A percentile compares a stretch with the other conserved stretches of the same genome.
Conservation (phyloP, 2,113 vertebrate genomes). For the Archocentrus centrarchus region DNA sequence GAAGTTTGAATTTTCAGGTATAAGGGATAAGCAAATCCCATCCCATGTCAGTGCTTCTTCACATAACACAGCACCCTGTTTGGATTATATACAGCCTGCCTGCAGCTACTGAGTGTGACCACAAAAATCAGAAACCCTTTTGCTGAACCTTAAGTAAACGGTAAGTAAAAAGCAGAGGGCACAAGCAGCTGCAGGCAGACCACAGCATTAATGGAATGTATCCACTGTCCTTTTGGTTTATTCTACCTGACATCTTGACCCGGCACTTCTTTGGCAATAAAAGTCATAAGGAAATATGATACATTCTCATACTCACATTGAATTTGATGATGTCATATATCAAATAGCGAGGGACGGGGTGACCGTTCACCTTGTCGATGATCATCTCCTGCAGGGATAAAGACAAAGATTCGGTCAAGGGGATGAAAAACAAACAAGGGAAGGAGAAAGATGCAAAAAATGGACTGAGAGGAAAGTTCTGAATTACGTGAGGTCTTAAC, state of each 20-base stretch:
- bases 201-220: background rate
- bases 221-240: background rate
- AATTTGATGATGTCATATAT: slow-evolving; percentile 99
- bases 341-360: slow-evolving; percentile 95
- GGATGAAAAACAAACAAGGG: background rate
- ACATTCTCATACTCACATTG: slow-evolving; percentile 87
- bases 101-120: background rate
- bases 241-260: slow-evolving; percentile 9
- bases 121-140: slow-evolving; percentile 15
- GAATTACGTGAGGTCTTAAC: background rate
- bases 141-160: background rate
- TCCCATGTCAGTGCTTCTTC: slow-evolving; percentile 10
- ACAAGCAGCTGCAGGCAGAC: background rate
- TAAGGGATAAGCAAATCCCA: slow-evolving; percentile 11
- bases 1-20: slow-evolving; percentile 28
- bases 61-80: background rate
- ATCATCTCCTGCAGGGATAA: slow-evolving; percentile 94
- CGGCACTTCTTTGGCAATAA: background rate
- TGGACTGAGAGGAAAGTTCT: background rate
- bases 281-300: background rate
- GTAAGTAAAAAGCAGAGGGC: background rate
- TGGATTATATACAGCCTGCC: slow-evolving; percentile 2
- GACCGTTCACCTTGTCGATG: slow-evolving; percentile 97
- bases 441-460: background rate
- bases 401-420: slow-evolving; percentile 21